These are phyloP conservation scores for Synergus itoensis DNA, from an alignment of 2,888 invertebrate species.

Conservation along the genomic window DNA sequence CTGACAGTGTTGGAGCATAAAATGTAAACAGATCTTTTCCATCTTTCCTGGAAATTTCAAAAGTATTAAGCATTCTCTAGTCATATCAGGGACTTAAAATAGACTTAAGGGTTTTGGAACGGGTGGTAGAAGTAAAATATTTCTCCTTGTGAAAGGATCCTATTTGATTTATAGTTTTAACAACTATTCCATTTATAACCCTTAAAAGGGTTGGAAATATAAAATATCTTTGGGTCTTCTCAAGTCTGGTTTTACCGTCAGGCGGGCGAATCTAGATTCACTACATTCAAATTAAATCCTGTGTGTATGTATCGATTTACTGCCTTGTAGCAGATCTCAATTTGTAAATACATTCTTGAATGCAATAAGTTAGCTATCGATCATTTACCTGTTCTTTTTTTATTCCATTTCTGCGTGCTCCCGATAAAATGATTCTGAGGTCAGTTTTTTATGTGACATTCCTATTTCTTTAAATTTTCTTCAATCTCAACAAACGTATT, in stretches of 20 bases:
- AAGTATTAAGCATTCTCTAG: background rate
- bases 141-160: background rate
- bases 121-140: background rate
- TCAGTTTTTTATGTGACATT: conserved; percentile 77
- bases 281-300: background rate
- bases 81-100: background rate
- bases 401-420: conserved; percentile 50
- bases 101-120: background rate
- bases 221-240: background rate
- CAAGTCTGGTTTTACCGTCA: conserved; percentile 29
- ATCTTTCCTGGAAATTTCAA: conserved; percentile 8
- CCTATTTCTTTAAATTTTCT: conserved; percentile 72
- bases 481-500: conserved; percentile 45
- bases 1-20: conserved; percentile 11
- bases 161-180: background rate
- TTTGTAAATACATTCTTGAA: conserved; percentile 52
- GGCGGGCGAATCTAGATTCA: conserved; percentile 17
- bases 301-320: conserved; percentile 25
- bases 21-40: background rate
- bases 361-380: conserved; percentile 50
- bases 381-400: conserved; percentile 61
- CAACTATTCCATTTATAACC: background rate
- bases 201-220: background rate
- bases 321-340: conserved; percentile 25
- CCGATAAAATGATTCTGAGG: conserved; percentile 70